Evolutionary conservation across 2,888 invertebrate genomes (phyloP).

Genomic region (Himalopsyche kuldschensis): DNA sequence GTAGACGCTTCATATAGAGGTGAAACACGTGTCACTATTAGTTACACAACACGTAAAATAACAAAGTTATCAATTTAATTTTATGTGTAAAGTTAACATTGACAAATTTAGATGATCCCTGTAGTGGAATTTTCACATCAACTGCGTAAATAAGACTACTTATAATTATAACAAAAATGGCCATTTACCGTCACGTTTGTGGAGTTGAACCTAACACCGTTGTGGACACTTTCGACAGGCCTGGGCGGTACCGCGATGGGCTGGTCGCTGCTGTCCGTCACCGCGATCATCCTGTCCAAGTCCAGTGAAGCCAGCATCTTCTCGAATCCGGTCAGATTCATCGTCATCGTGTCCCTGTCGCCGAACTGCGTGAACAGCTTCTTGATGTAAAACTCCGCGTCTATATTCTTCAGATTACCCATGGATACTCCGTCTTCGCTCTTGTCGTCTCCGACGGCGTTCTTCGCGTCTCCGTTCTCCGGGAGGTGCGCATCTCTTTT

Average conservation of each 20-base stretch:
- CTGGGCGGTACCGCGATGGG: neutral
- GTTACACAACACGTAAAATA: no score
- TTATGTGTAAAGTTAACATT: no score
- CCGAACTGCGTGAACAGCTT: conserved; percentile 71
- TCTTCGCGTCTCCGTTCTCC: neutral
- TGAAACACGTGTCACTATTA: no score
- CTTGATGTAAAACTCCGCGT: conserved; percentile 64
- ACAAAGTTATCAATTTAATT: no score
- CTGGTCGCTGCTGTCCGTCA: conserved; percentile 40
- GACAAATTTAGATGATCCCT: no score
- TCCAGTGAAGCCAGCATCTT: conserved; percentile 65
- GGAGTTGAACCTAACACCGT: conserved; percentile 30
- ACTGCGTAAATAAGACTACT: no score
- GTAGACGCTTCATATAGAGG: no score
- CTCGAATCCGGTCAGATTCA: conserved; percentile 69
- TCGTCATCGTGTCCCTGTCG: conserved; percentile 64
- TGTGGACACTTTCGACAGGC: conserved; percentile 24
- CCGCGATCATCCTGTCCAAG: conserved; percentile 57
- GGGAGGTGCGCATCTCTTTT: conserved; percentile 45
- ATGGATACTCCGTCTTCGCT: conserved; percentile 42
- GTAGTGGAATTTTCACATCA: no score
- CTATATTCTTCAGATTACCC: conserved; percentile 45
- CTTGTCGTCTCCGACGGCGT: conserved; percentile 39
- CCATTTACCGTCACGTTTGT: conserved; percentile 56
- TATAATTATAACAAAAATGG: no score